phyloP scores from a whole-genome alignment of 37 sponge, comb jelly and placozoan genomes.

The Eunapius fragilis region DNA sequence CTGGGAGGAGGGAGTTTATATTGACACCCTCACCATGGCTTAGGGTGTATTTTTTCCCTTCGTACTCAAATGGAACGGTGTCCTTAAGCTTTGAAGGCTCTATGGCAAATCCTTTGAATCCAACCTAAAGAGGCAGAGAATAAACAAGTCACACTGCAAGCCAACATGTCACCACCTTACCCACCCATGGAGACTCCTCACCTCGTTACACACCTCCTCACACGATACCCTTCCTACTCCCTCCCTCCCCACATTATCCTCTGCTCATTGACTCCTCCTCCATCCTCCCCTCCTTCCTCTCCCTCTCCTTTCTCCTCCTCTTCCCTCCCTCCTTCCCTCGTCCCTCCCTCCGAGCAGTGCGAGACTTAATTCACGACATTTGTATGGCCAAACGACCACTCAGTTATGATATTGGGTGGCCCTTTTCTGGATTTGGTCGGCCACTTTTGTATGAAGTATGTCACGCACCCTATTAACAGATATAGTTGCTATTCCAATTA shows the following conservation, averaged over 20 bases:
- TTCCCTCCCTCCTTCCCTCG: too few species aligned
- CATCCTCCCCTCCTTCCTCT: background rate
- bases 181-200: background rate
- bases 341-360: too few species aligned
- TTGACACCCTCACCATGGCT: conserved; percentile 63
- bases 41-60: conserved; percentile 66
- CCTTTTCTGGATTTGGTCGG: too few species aligned
- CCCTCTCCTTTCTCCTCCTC: too few species aligned
- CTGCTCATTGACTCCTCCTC: background rate
- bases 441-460: too few species aligned
- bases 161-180: background rate
- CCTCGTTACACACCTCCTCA: too few species aligned
- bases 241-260: background rate
- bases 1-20: background rate
- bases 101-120: conserved; percentile 88
- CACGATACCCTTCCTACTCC: background rate
- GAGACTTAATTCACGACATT: too few species aligned
- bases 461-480: too few species aligned
- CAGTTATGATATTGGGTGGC: too few species aligned
- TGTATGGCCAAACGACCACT: too few species aligned
- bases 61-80: conserved; percentile 59
- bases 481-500: too few species aligned
- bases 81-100: conserved; percentile 22
- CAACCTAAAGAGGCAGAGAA: conserved; percentile 65
- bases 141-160: background rate